A percentile compares a stretch with the other conserved stretches of the same genome.
phyloP scores from a whole-genome alignment of 2,797 vertebrate species.

The Schizopygopsis pylzovi region DNA sequence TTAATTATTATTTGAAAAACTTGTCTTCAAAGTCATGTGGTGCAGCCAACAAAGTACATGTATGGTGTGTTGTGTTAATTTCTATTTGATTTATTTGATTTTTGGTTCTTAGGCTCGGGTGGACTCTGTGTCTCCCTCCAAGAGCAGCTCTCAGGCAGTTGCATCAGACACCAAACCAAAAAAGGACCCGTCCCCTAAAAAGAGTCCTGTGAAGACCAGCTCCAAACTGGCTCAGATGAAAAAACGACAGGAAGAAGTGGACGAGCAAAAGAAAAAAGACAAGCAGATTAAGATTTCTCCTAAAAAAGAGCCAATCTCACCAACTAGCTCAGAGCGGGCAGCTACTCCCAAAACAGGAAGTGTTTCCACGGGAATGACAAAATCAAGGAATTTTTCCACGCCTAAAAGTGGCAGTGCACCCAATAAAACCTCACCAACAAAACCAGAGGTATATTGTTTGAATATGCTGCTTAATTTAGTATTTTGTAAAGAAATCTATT shows the following conservation, averaged over 20 bases:
- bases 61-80: neutral
- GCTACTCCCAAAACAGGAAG: slow-evolving; percentile 66
- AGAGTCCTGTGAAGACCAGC: slow-evolving; percentile 76
- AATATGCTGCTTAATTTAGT: neutral
- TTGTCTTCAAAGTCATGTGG: neutral
- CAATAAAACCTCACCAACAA: slow-evolving; percentile 84
- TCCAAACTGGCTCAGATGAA: slow-evolving; percentile 86
- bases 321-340: slow-evolving; percentile 57
- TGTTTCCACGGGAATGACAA: slow-evolving; percentile 34
- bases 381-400: slow-evolving; percentile 67
- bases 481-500: neutral
- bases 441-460: slow-evolving; percentile 81
- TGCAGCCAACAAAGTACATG: neutral
- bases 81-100: neutral
- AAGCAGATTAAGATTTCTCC: slow-evolving; percentile 78
- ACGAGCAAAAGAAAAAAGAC: slow-evolving; percentile 39
- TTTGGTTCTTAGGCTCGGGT: slow-evolving; percentile 71
- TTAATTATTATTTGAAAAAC: neutral
- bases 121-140: slow-evolving; percentile 64
- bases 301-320: slow-evolving; percentile 72
- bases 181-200: slow-evolving; percentile 70
- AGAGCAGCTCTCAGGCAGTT: slow-evolving; percentile 65
- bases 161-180: slow-evolving; percentile 60
- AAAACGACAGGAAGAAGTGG: slow-evolving; percentile 76
- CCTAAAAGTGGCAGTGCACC: slow-evolving; percentile 73